These are phyloP conservation scores for human DNA, from an alignment of 2,113 vertebrate species.

Conservation along the genomic window GRCh38 chr5:39552001-39552500, in stretches of 20 bases:
- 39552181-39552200: background rate
- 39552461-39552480: background rate
- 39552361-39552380: background rate
- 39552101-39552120: background rate
- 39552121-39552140: background rate
- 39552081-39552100: too few species aligned
- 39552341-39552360: background rate
- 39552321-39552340: background rate
- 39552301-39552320: background rate
- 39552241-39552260: background rate
- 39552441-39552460: background rate
- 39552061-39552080: background rate
- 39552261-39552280: background rate
- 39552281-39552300: background rate
- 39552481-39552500: background rate
- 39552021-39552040: background rate
- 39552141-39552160: background rate
- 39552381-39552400: background rate
- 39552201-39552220: background rate
- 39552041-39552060: background rate
- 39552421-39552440: background rate
- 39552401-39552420: background rate
- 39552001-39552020: background rate
- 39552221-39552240: background rate
- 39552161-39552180: background rate